Evolutionary conservation across 2,113 vertebrate genomes (phyloP).

Genomic region (Pelmatolapia mariae): DNA sequence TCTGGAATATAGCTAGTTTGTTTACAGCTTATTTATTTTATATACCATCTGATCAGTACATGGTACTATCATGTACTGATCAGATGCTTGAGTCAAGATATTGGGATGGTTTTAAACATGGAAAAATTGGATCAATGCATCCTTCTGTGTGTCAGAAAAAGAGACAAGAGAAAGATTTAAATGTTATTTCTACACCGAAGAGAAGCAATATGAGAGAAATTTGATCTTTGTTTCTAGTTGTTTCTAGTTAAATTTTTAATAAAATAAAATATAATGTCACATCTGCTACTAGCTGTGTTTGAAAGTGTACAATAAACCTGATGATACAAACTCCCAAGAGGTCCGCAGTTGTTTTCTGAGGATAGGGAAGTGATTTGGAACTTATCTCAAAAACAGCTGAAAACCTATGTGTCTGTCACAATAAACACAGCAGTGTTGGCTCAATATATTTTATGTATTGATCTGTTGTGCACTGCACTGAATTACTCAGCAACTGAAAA

Average conservation of each 20-base stretch:
- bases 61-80: not conserved
- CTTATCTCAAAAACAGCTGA: not conserved
- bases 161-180: not conserved
- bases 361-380: not conserved
- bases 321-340: not conserved
- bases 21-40: not conserved
- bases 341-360: not conserved
- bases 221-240: not conserved
- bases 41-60: not conserved
- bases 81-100: not conserved
- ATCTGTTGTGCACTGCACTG: not conserved
- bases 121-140: rapidly evolving
- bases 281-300: not conserved
- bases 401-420: not conserved
- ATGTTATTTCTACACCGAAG: not conserved
- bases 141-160: not conserved
- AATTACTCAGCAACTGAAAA: not conserved
- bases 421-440: not conserved
- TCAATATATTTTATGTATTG: not conserved
- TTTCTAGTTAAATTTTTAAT: not conserved
- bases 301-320: not conserved
- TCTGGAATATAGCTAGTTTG: not conserved
- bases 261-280: not conserved
- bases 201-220: not conserved
- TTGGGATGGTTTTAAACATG: not conserved